Evolutionary conservation across 2,797 vertebrate genomes (phyloP), one percentile per base, ranked within the genome.

Genomic region (Sparus aurata): DNA sequence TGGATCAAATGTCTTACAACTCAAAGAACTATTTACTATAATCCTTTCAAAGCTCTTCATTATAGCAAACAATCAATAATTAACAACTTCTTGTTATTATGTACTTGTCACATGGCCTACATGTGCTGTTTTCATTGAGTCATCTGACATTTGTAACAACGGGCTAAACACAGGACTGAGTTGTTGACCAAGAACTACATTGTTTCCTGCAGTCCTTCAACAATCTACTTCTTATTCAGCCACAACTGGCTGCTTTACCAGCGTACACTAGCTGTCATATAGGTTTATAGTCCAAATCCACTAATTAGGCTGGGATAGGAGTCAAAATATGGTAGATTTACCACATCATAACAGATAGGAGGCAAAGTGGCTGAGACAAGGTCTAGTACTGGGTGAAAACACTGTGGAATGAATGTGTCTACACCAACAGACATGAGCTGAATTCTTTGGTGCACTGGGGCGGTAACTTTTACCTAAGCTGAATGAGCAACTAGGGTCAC

Each of bases 141-240:
- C 53, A 75, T 20, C 17, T 70, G 27, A 66, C 38, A 41, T 54
- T 49, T 60, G 4, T 65, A 66, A 61, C 25, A 49, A 60, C 60
- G 41, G 27, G 52, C 47, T 46, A 10, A 64, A 65, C 17, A 53
- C n/a, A 53, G 34, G 4, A 45, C 43, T 57, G 50, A 17, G 27
- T 25, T 64, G 55, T 27, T 49, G 27, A 41, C 17, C 10, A 18
- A 4, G 16, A 5, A 30, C 16, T 25, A 15, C 5, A 18, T 50
- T 53, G n/a, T 69, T 64, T 13, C 7, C 47, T n/a, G 63, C 4
- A 45, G 30, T 69, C 53, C 10, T 27, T 30, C 22, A 17, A 16
- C 46, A 38, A 10, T 5, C 7, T 23, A 46, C 25, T 18, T 53
- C 12, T 57, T 25, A 15, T 15, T 63, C 6, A 0, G 13, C 22